A percentile compares a stretch with the other conserved stretches of the same genome.
Conservation (phyloP, 2,797 vertebrate species). For the Eleutherodactylus coqui region DNA sequence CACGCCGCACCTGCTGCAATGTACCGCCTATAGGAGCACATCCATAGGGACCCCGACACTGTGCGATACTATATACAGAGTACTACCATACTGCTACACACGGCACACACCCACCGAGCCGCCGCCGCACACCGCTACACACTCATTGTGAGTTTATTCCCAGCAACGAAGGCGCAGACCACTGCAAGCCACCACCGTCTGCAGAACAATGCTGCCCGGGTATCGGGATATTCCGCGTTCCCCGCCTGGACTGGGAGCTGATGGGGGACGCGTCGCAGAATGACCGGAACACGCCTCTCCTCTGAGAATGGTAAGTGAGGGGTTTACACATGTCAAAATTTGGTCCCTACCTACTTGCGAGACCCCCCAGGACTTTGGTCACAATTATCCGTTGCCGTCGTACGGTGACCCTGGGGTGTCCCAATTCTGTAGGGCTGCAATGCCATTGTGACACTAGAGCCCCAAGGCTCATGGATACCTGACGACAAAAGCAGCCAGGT, state of each 20-base stretch:
- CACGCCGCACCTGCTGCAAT: neutral
- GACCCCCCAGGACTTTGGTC: neutral
- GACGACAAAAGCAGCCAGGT: neutral
- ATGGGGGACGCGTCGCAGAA: conserved; percentile 33
- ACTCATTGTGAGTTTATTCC: neutral
- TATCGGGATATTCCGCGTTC: neutral
- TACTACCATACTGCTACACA: neutral
- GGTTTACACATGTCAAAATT: neutral
- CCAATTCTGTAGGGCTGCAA: conserved; percentile 4
- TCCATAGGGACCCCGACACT: neutral
- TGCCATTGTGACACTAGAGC: neutral
- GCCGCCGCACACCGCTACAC: neutral
- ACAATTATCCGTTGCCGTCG: neutral
- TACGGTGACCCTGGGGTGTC: neutral
- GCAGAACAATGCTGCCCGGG: conserved; percentile 32
- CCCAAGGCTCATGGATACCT: conserved; percentile 4
- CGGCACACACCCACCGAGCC: neutral
- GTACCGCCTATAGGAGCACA: neutral
- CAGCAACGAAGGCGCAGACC: neutral
- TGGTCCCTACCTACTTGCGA: neutral
- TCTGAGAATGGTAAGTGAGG: conserved; percentile 50
- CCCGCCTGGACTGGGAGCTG: conserved; percentile 1
- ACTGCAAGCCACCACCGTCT: neutral
- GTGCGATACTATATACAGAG: neutral
- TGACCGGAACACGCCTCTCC: conserved; percentile 18